Conservation (phyloP, 2,888 invertebrate species). For the Dasysyrphus albostriatus region DNA sequence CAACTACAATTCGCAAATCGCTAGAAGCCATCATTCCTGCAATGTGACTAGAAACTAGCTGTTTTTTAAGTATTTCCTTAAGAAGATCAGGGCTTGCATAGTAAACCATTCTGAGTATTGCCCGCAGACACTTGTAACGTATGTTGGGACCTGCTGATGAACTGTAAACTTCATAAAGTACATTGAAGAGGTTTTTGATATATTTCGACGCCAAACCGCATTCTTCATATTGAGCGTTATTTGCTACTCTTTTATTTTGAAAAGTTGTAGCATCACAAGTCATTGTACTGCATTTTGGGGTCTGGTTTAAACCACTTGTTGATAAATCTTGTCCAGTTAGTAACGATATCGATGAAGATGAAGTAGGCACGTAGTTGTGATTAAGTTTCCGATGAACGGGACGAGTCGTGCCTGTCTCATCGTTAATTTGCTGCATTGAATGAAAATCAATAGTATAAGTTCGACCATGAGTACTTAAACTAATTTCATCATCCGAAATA, state of each 20-base stretch:
- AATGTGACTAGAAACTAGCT: constrained; percentile 96
- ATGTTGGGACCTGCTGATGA: constrained; percentile 99
- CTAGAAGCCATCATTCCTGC: constrained; percentile 99
- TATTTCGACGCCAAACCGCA: constrained; percentile 88
- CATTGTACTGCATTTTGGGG: constrained; percentile 38
- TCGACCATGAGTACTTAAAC: constrained; percentile 94
- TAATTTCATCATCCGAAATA: constrained; percentile 97
- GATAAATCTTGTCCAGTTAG: constrained; percentile 80
- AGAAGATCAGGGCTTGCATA: constrained; percentile 95
- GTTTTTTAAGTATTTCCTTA: constrained; percentile 88
- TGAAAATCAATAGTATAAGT: constrained; percentile 98
- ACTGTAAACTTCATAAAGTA: constrained; percentile 99
- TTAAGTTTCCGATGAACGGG: constrained; percentile 93
- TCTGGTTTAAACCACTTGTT: constrained; percentile 68
- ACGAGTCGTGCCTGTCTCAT: constrained; percentile 97
- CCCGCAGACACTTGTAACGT: constrained; percentile 97
- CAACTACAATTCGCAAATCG: constrained; percentile 98
- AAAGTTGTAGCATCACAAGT: constrained; percentile 68
- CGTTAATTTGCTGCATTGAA: constrained; percentile 99
- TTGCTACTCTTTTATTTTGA: constrained; percentile 21
- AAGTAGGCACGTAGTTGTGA: constrained; percentile 85
- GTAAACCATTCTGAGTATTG: constrained; percentile 97
- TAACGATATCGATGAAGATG: constrained; percentile 55
- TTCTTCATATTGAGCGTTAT: constrained; percentile 89
- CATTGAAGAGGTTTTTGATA: constrained; percentile 93